Conservation (phyloP, 2,888 invertebrate species). For the Eupeodes luniger region DNA sequence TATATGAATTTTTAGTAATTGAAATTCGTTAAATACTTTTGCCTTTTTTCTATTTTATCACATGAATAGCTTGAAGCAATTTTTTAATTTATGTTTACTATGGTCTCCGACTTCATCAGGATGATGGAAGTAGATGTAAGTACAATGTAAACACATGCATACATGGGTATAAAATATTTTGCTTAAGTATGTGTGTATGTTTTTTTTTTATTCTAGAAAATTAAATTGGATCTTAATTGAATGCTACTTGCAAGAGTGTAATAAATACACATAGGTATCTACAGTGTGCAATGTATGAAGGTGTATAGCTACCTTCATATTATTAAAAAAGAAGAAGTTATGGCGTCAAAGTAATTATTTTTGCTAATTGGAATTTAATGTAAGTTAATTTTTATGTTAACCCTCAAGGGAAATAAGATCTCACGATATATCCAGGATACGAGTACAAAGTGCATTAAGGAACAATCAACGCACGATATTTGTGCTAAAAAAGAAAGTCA, state of each 20-base stretch:
- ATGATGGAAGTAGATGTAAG: neutral
- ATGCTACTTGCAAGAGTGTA: slow-evolving; percentile 50
- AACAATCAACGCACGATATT: too few relatives aligned
- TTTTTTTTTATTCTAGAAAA: slow-evolving; percentile 59
- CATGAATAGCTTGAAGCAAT: slow-evolving; percentile 45
- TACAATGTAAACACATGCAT: neutral
- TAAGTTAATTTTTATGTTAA: neutral
- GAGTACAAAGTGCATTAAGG: too few relatives aligned
- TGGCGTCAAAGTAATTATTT: slow-evolving; percentile 30
- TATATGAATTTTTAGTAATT: too few relatives aligned
- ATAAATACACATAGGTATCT: too few relatives aligned
- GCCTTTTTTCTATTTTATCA: slow-evolving; percentile 14
- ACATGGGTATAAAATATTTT: too few relatives aligned
- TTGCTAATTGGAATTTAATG: slow-evolving; percentile 28
- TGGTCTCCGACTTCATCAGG: neutral
- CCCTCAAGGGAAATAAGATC: too few relatives aligned
- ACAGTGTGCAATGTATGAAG: neutral
- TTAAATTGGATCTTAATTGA: slow-evolving; percentile 71
- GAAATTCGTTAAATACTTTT: slow-evolving; percentile 60
- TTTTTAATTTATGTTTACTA: slow-evolving; percentile 38
- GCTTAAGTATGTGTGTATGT: slow-evolving; percentile 28
- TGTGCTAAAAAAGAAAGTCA: too few relatives aligned
- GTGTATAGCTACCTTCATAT: neutral
- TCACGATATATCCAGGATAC: neutral
- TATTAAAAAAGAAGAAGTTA: neutral